Base-by-base conservation (phyloP, 1,140 invertebrate genomes). In the Dreissena rostriformis region DNA sequence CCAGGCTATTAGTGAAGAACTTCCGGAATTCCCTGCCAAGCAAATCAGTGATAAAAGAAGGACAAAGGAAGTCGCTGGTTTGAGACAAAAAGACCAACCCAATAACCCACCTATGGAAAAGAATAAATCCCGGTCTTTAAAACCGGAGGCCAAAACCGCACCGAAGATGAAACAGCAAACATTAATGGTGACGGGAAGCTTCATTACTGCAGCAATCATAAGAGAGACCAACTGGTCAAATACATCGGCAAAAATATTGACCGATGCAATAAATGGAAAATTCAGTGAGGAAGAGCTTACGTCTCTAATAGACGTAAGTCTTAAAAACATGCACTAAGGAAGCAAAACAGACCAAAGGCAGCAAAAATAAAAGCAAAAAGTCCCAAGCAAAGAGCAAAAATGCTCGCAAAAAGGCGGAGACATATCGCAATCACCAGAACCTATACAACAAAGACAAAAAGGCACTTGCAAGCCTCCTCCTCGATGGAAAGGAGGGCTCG, bases 401-500 rank as follows among this genome's bases (percentile, higher is more conserved):
- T 28, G 66, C 66, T 17, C 17, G 66, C 19, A 29, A 68, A 68
- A 68, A 68, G 26, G 66, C 66, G 15, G 39, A 26, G 39, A 28
- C 17, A 1, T 68, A 1, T 68, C 17, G 26, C 24, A 52, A 1
- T 19, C 28, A 49, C 29, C 71, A 73, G 10, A 15, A 26, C 19
- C 67, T 24, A 4, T 75, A 24, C 29, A 15, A 28, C 19, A 75
- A 55, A 75, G 28, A 75, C 61, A 55, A 57, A 29, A 75, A 75
- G 28, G 22, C 51, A 17, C 53, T 75, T 6, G 72, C 72, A 8
- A 57, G 19, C 10, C 51, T 57, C 12, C 15, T 75, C 19, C 72
- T 75, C 14, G 72, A 75, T 19, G 72, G 53, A 19, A 75, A 75
- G 26, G 55, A 61, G 15, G 72, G 15, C 19, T 55, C 57, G 29